Base-by-base conservation (phyloP, 1,140 invertebrate genomes). In the Leucophenga varia region DNA sequence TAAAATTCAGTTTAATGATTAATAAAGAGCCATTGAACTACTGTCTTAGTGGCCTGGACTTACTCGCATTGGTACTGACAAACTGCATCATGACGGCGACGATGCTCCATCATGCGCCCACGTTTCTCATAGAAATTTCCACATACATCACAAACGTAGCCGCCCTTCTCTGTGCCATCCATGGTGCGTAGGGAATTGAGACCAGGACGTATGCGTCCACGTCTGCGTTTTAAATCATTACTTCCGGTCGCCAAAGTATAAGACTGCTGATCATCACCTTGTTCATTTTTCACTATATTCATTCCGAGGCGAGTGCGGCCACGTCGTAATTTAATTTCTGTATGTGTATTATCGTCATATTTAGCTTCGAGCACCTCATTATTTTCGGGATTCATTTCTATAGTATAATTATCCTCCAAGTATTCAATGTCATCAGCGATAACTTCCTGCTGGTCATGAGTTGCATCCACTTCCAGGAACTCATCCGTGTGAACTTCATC, bases 41-140 rank as follows among this genome's bases (percentile, higher is more conserved):
- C 1, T 43, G 5, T 28, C n/a, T n/a, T 12, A 36, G 6, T 8
- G 4, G 13, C 3, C n/a, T 7, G 1, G 0, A 57, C 69, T 59
- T 64, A 73, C 70, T 73, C 70, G 70, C 70, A 73, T 14, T 57
- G 43, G 14, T 64, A 73, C 20, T 64, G 61, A 32, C 52, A 57
- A 3, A 59, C 43, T 4, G 60, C 47, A 43, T 72, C 65, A 36
- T 72, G 69, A 3, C 69, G 50, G 2, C 63, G 51, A 3, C 69
- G 53, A 45, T 73, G 70, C 20, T 73, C 70, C 56, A 61, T 70
- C 63, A 73, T 67, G 5, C 70, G 55, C 3, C 69, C 58, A 1
- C 65, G 60, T 35, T 73, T 72, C 17, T 70, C 57, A 42, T 63
- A 73, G 32, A 68, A 61, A 49, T 73, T 73, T 0, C 70, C 70